These are phyloP conservation scores for Steatocranus sp. DNA, from an alignment of 2,797 vertebrate species.

Conservation along the genomic window DNA sequence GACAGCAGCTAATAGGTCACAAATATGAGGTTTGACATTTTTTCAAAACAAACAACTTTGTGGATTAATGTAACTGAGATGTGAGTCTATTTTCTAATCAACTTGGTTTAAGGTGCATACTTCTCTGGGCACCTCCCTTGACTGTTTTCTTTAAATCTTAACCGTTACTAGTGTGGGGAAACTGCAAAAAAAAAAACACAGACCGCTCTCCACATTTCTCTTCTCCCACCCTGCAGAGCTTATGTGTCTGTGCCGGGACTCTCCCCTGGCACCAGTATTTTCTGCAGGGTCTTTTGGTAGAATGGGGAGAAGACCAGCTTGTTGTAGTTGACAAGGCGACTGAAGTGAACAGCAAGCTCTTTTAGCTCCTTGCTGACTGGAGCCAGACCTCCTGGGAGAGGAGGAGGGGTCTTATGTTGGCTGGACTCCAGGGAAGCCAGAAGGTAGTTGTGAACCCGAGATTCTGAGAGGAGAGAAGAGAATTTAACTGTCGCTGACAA, in stretches of 20 bases:
- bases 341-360: slow-evolving; percentile 83
- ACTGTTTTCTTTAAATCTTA: background rate
- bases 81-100: background rate
- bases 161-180: background rate
- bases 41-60: slow-evolving; percentile 30
- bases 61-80: background rate
- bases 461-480: slow-evolving; percentile 72
- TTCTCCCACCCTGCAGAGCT: background rate
- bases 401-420: slow-evolving; percentile 76
- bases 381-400: slow-evolving; percentile 84
- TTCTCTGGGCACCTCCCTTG: background rate
- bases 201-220: background rate
- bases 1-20: background rate
- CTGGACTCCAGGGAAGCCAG: slow-evolving; percentile 81
- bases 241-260: slow-evolving; percentile 30
- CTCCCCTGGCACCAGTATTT: slow-evolving; percentile 66
- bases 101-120: background rate
- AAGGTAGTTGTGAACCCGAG: slow-evolving; percentile 85
- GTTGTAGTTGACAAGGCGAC: slow-evolving; percentile 93
- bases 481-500: background rate
- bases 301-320: slow-evolving; percentile 95
- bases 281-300: slow-evolving; percentile 86
- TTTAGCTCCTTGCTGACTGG: slow-evolving; percentile 88
- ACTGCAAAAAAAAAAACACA: background rate
- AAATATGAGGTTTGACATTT: background rate